Percentiles rank a stretch among this genome's conserved stretches.
Evolutionary conservation across 2,113 vertebrate genomes (phyloP).

Genomic region (Pseudopipra pipra): DNA sequence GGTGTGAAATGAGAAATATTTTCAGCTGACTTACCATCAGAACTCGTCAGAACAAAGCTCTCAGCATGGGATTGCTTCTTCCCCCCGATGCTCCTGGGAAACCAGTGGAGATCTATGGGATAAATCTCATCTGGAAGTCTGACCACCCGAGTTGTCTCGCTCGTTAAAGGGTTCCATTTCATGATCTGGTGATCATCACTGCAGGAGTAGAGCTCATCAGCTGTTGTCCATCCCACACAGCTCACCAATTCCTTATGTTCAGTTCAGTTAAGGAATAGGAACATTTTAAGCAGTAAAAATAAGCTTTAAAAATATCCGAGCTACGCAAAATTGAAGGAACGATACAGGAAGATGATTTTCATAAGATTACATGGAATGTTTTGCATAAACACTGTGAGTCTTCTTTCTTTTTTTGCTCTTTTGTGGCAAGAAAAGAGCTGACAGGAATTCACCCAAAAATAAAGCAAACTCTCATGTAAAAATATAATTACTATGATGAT

Average conservation of each 20-base stretch:
- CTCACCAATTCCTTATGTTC: slow-evolving; percentile 94
- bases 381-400: neutral
- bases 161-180: slow-evolving; percentile 89
- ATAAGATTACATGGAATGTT: neutral
- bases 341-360: neutral
- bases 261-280: slow-evolving; percentile 74
- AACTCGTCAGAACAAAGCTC: slow-evolving; percentile 91
- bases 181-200: slow-evolving; percentile 94
- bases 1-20: neutral
- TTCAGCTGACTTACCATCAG: slow-evolving; percentile 82
- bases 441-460: neutral
- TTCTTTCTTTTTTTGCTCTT: neutral
- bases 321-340: neutral
- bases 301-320: neutral
- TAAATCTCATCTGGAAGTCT: slow-evolving; percentile 88
- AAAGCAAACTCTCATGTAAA: neutral
- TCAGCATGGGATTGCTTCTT: slow-evolving; percentile 90
- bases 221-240: slow-evolving; percentile 93
- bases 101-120: slow-evolving; percentile 92
- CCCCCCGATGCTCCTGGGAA: slow-evolving; percentile 83
- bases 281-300: neutral
- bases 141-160: slow-evolving; percentile 83
- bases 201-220: slow-evolving; percentile 93
- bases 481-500: neutral
- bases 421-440: neutral